Conservation (phyloP, 2,888 invertebrate species). For the Ochropleura leucogaster region DNA sequence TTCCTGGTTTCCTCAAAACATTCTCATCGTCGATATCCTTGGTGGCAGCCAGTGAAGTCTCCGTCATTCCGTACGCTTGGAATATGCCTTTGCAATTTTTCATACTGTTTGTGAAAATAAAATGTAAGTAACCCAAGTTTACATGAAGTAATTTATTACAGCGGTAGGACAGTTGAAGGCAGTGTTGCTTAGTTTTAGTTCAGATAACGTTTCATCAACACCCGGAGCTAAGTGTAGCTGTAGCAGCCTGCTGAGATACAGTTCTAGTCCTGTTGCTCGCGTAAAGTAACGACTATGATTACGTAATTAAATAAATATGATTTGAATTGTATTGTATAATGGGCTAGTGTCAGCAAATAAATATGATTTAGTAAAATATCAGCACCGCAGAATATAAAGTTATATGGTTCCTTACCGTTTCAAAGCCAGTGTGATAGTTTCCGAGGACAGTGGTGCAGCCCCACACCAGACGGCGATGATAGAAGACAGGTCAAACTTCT, state of each 20-base stretch:
- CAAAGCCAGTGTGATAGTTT: conserved; percentile 74
- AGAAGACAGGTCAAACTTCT: conserved; percentile 79
- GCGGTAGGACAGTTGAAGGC: not conserved
- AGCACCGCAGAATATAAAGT: not conserved
- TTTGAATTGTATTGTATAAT: no score
- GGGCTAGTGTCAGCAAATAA: no score
- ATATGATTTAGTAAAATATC: no score
- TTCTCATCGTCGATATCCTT: conserved; percentile 70
- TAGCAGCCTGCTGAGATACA: no score
- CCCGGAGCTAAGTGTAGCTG: no score
- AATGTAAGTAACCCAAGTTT: not conserved
- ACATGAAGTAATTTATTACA: not conserved
- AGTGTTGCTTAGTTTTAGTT: not conserved
- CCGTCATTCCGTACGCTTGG: conserved; percentile 85
- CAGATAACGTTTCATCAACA: not conserved
- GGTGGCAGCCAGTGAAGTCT: conserved; percentile 79
- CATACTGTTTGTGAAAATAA: conserved; percentile 67
- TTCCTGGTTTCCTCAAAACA: conserved; percentile 73
- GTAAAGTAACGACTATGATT: no score
- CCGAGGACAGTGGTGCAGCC: conserved; percentile 79
- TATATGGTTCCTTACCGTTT: conserved; percentile 71
- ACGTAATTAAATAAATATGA: no score
- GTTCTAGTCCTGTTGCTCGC: no score
- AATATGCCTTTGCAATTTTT: conserved; percentile 79
- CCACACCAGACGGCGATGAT: conserved; percentile 76